Conservation (phyloP, 1,140 invertebrate species). For the Dryas iulia region DNA sequence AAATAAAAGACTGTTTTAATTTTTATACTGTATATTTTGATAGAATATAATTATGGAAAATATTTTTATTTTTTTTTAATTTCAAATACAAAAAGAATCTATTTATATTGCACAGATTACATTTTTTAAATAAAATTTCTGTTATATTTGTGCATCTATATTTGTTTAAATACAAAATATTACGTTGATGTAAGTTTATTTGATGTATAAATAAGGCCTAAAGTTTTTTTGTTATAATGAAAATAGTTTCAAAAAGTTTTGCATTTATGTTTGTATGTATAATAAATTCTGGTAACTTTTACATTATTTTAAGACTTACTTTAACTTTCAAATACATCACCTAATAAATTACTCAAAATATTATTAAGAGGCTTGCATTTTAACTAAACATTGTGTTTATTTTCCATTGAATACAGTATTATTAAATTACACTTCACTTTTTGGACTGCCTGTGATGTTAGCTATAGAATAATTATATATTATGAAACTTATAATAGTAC, state of each 20-base stretch:
- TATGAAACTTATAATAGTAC: slow-evolving; percentile 6
- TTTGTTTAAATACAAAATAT: no score
- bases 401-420: slow-evolving; percentile 22
- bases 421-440: slow-evolving; percentile 22
- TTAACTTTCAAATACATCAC: neutral
- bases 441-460: slow-evolving; percentile 30
- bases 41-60: neutral
- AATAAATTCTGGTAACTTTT: no score
- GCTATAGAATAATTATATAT: slow-evolving; percentile 20
- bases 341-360: neutral
- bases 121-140: no score
- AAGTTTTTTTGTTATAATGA: no score
- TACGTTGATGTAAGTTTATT: no score
- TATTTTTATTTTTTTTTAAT: no score
- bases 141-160: no score
- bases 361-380: neutral
- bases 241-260: no score
- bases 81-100: neutral
- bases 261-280: no score
- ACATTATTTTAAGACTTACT: no score
- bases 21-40: neutral
- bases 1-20: neutral
- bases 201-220: no score
- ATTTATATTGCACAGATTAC: no score
- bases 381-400: neutral